Evolutionary conservation across 2,888 invertebrate genomes (phyloP).

Genomic region (Heliconius hortense): DNA sequence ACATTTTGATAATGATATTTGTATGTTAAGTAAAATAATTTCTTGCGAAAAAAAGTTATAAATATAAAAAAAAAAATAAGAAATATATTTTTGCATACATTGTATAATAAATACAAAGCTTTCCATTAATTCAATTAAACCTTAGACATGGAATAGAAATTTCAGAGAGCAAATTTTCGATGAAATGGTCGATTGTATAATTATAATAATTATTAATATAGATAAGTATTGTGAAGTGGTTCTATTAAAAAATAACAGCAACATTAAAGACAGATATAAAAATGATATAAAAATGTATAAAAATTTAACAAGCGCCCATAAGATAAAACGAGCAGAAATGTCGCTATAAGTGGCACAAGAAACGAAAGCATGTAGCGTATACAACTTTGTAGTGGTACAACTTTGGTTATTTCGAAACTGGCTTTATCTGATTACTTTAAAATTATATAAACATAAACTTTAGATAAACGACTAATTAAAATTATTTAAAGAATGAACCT

Average conservation of each 20-base stretch:
- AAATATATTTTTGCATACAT: too few relatives aligned
- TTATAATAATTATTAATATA: not conserved
- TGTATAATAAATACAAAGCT: too few relatives aligned
- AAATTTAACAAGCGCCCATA: slow-evolving; percentile 11
- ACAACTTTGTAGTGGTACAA: slow-evolving; percentile 31
- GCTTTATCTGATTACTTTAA: slow-evolving; percentile 30
- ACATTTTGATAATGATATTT: too few relatives aligned
- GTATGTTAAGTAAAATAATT: too few relatives aligned
- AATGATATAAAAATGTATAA: not conserved
- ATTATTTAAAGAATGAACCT: slow-evolving; percentile 19
- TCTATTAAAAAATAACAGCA: not conserved
- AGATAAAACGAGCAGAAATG: slow-evolving; percentile 11
- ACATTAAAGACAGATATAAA: not conserved
- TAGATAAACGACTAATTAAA: slow-evolving; percentile 19
- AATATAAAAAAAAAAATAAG: too few relatives aligned
- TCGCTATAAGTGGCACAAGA: slow-evolving; percentile 27
- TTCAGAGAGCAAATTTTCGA: not conserved
- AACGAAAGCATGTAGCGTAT: slow-evolving; percentile 32
- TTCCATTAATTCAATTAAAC: too few relatives aligned
- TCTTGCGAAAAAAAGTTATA: too few relatives aligned
- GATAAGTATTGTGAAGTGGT: not conserved
- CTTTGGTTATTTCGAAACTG: slow-evolving; percentile 26
- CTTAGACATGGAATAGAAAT: not conserved
- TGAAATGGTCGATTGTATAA: not conserved
- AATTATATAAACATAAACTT: slow-evolving; percentile 32